These are phyloP conservation scores for Drosophila kanekoi DNA, from an alignment of 2,888 invertebrate species.

Conservation along the genomic window DNA sequence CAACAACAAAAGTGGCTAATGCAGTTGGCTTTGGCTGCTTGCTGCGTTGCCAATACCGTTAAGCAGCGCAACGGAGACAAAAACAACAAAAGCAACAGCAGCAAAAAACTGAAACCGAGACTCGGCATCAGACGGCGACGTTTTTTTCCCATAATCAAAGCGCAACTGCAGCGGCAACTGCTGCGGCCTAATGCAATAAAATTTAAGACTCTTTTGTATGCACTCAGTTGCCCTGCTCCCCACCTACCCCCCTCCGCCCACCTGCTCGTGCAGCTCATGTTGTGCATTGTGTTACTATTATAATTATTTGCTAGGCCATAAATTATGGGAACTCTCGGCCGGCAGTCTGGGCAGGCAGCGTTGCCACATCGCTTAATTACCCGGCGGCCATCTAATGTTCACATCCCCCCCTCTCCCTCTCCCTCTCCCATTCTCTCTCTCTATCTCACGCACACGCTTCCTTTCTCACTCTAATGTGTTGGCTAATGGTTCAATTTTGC, in stretches of 20 bases:
- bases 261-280: conserved; percentile 17
- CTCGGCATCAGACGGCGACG: conserved; percentile 7
- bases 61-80: conserved; percentile 39
- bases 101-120: conserved; percentile 17
- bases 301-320: conserved; percentile 75
- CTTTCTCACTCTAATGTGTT: conserved; percentile 16
- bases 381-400: conserved; percentile 53
- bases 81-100: conserved; percentile 8
- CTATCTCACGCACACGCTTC: neutral
- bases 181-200: conserved; percentile 61
- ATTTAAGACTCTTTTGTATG: conserved; percentile 77
- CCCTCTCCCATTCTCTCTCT: neutral
- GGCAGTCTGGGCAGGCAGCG: conserved; percentile 38
- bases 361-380: conserved; percentile 78
- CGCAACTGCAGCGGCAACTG: conserved; percentile 52
- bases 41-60: conserved; percentile 62
- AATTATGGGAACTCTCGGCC: conserved; percentile 70
- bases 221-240: neutral
- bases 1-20: conserved; percentile 56
- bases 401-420: neutral
- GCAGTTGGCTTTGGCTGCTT: conserved; percentile 64
- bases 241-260: neutral
- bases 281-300: conserved; percentile 72
- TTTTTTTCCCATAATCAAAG: conserved; percentile 73
- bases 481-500: conserved; percentile 70